Evolutionary conservation across 2,113 vertebrate species (phyloP).

Genomic region (Bos taurus): ARS-UCD2.0 NC_037338.1:49996001-49996500

Average conservation of each 20-base stretch:
- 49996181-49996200: not conserved
- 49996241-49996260: not conserved
- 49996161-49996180: not conserved
- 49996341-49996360: not conserved
- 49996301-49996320: not conserved
- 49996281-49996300: not conserved
- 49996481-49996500: not conserved
- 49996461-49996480: not conserved
- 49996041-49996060: not conserved
- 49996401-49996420: not conserved
- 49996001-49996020: not conserved
- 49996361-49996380: not conserved
- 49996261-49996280: not conserved
- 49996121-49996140: not conserved
- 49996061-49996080: not conserved
- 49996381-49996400: not conserved
- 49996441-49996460: not conserved
- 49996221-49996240: not conserved
- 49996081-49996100: not conserved
- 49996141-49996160: not conserved
- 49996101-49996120: not conserved
- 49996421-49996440: not conserved
- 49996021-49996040: not conserved
- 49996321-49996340: not conserved
- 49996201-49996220: not conserved